Evolutionary conservation across 2,888 invertebrate genomes (phyloP), one percentile per base, ranked within the genome.

Genomic region (Rhopalosiphum nymphaeae): DNA sequence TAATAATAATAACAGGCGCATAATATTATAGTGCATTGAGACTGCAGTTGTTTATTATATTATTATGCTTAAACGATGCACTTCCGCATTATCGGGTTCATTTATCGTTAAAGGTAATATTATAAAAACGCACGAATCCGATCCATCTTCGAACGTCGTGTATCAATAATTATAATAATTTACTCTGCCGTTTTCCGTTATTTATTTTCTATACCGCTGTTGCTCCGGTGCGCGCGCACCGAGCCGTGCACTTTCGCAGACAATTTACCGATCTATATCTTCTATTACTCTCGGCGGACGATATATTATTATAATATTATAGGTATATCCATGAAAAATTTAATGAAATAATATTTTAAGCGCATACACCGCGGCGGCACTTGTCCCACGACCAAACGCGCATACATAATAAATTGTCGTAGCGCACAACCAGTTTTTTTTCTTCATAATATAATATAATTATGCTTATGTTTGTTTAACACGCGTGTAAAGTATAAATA

Each of bases 401-500:
- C n/a, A 21, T 78, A 56, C 53, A 42, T 88, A 84, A 93, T 57
- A 61, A n/a, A 46, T 93, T 49, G 90, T 57, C 89, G 85, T 85
- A 78, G 78, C 36, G 87, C 29, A 85, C 93, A 36, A 93, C 85
- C 89, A 57, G 89, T 93, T 93, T 84, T 89, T 57, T 84, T 88
- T 89, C 57, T 36, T 89, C 44, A 46, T 44, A 26, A n/a, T 85
- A 46, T 89, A 56, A 29, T 86, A 46, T 89, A 56, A 93, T 93
- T 90, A 85, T 92, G 85, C 86, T 91, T 92, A 87, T 85, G 89
- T 93, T 85, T 90, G 93, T 93, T 84, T 93, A 93, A 93, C 93
- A 90, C 26, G 93, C 89, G 93, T 57, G 85, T 85, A 61, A 93
- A 93, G 57, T 89, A 93, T 84, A 93, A 93, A 93, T 90, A 85